Percentiles rank a stretch among this genome's conserved stretches.
Conservation (phyloP, 2,113 vertebrate species). For the Lasiurus borealis region DNA sequence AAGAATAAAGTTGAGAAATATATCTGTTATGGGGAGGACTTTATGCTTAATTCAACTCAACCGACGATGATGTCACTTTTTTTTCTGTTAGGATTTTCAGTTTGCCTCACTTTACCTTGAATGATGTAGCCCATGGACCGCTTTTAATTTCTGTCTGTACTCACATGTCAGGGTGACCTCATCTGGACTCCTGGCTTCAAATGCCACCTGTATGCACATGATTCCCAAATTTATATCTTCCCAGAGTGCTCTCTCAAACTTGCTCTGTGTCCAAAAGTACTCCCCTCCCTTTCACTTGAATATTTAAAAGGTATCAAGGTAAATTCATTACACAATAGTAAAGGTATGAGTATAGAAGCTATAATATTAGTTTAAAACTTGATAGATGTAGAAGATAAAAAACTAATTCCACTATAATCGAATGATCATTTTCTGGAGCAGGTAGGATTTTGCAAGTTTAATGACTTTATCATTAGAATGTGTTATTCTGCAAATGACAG, state of each 20-base stretch:
- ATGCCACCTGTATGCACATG: background rate
- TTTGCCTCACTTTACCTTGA: background rate
- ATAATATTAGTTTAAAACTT: slow-evolving; percentile 13
- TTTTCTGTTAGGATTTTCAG: background rate
- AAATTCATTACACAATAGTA: slow-evolving; percentile 46
- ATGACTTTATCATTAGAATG: background rate
- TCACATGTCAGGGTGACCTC: background rate
- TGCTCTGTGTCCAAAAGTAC: background rate
- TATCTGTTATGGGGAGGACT: background rate
- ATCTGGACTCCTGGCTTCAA: slow-evolving; percentile 37
- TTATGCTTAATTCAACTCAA: background rate
- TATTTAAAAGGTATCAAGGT: slow-evolving; percentile 14
- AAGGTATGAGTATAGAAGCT: background rate
- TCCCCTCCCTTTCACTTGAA: background rate
- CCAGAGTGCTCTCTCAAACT: background rate
- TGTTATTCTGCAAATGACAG: background rate
- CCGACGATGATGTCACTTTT: background rate
- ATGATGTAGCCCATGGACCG: background rate
- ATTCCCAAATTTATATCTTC: background rate
- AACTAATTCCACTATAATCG: background rate
- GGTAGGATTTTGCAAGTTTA: background rate
- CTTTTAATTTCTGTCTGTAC: background rate
- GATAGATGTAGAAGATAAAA: background rate
- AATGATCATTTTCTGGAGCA: slow-evolving; percentile 21
- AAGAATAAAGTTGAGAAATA: background rate